Percentiles rank a stretch among this genome's conserved stretches.
phyloP scores from a whole-genome alignment of 1,140 invertebrate genomes.

The Camponotus floridanus region DNA sequence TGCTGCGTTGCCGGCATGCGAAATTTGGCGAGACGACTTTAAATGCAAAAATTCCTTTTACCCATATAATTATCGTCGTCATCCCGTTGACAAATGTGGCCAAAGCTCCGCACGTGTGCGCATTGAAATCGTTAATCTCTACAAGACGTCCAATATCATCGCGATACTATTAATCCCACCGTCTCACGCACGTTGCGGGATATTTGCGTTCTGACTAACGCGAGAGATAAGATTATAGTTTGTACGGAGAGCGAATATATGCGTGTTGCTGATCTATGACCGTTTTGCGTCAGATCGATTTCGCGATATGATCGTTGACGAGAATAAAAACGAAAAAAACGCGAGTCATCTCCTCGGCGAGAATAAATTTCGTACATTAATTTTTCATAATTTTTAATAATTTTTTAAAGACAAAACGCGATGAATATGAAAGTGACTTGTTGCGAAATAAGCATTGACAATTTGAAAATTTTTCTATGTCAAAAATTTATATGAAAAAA shows the following conservation, averaged over 20 bases:
- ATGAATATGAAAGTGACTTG: not conserved
- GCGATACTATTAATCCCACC: conserved; percentile 49
- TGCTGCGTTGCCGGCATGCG: conserved; percentile 50
- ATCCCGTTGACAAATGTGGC: not conserved
- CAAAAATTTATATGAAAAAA: too few relatives aligned
- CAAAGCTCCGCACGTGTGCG: not conserved
- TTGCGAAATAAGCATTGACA: not conserved
- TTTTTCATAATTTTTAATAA: not conserved
- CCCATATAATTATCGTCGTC: not conserved
- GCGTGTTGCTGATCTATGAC: conserved; percentile 59
- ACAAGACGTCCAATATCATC: conserved; percentile 23
- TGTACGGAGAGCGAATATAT: conserved; percentile 39
- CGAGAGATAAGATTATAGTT: conserved; percentile 72
- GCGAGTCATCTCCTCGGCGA: not conserved
- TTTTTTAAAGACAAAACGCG: not conserved
- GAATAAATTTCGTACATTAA: not conserved
- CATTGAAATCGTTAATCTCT: conserved; percentile 33
- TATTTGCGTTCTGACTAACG: conserved; percentile 71
- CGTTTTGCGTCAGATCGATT: not conserved
- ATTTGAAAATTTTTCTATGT: too few relatives aligned
- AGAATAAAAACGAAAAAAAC: not conserved
- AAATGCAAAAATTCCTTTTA: conserved; percentile 2
- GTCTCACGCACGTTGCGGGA: conserved; percentile 29
- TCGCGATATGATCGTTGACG: conserved; percentile 3
- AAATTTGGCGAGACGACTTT: conserved; percentile 57